Conservation (phyloP, 2,113 vertebrate species). For the Myiozetetes cayanensis region DNA sequence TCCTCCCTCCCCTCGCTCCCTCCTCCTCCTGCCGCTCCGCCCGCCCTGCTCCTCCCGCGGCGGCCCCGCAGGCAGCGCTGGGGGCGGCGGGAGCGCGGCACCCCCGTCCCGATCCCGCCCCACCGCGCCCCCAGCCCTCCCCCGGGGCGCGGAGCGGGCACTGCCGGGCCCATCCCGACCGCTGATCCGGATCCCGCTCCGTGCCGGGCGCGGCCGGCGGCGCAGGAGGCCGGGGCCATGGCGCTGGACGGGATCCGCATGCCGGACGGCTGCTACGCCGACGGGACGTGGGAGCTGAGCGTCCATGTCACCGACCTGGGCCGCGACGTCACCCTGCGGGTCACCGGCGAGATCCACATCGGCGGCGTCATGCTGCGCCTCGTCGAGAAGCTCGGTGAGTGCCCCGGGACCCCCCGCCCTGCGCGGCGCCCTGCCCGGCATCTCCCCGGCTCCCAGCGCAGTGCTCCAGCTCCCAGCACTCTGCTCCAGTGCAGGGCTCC, state of each 20-base stretch:
- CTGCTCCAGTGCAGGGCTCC: background rate
- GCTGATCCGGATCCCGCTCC: background rate
- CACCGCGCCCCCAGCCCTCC: background rate
- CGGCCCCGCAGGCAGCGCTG: background rate
- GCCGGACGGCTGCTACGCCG: conserved; percentile 98
- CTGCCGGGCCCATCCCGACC: background rate
- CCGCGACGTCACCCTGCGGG: conserved; percentile 91
- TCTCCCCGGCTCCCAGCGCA: background rate
- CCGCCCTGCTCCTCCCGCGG: background rate
- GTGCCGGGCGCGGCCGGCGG: background rate
- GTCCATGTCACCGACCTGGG: conserved; percentile 95
- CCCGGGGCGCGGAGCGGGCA: background rate
- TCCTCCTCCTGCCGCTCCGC: background rate
- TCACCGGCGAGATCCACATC: conserved; percentile 96
- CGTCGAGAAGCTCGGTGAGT: conserved; percentile 94
- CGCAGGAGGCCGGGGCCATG: conserved; percentile 83
- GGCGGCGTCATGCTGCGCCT: conserved; percentile 99
- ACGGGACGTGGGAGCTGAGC: conserved; percentile 97
- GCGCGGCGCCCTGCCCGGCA: background rate
- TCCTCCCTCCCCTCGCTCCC: background rate
- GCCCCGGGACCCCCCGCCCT: fast-evolving
- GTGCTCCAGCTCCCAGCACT: background rate
- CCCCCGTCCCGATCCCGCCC: background rate
- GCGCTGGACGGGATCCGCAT: conserved; percentile 98
- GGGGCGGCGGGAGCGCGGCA: background rate